Conservation (phyloP, 2,797 vertebrate species). For the Neopelma chrysocephalum region DNA sequence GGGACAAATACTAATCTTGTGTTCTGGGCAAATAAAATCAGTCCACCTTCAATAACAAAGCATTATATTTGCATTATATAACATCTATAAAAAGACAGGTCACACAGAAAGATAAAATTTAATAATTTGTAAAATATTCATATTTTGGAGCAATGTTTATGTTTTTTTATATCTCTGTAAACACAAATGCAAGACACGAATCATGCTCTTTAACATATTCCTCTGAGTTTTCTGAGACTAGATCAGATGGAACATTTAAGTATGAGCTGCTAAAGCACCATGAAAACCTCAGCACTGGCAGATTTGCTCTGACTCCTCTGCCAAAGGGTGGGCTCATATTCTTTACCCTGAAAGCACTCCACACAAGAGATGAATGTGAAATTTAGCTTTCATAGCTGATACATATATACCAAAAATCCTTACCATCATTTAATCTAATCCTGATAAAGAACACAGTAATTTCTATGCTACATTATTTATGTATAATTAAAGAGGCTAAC, state of each 20-base stretch:
- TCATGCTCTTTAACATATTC: constrained; percentile 2
- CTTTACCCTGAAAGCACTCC: not conserved
- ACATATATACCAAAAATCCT: not conserved
- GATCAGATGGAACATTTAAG: constrained; percentile 38
- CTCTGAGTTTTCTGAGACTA: not conserved
- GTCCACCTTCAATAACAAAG: not conserved
- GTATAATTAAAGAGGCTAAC: not conserved
- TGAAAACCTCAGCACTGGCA: not conserved
- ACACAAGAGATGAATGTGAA: not conserved
- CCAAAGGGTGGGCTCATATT: not conserved
- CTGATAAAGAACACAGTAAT: not conserved
- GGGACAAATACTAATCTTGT: not conserved
- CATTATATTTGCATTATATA: not conserved
- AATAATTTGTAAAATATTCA: not conserved
- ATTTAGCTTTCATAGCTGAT: not conserved
- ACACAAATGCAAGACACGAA: not conserved
- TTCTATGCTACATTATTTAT: not conserved
- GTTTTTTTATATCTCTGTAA: not conserved
- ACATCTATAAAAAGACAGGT: not conserved
- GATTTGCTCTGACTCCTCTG: not conserved
- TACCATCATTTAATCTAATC: not conserved
- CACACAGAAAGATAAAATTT: not conserved
- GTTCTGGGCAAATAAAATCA: not conserved
- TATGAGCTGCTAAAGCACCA: constrained; percentile 23
- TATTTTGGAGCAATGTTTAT: not conserved